Base-by-base conservation (phyloP, 2,797 vertebrate species). In the Anolis apletophallus region DNA sequence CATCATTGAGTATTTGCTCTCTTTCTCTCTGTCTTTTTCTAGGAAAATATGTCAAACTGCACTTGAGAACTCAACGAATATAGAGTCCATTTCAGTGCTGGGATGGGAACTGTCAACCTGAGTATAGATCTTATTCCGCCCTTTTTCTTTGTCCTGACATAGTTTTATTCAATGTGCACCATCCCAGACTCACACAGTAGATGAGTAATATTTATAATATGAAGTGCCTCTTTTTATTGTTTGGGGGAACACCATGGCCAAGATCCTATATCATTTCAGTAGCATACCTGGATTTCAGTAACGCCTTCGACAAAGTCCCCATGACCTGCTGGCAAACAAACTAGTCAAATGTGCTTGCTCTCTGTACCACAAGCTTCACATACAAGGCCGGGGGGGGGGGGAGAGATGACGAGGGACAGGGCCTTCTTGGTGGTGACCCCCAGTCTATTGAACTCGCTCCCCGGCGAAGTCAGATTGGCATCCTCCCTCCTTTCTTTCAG, bases 1-100 rank as follows among this genome's bases (percentile, higher is more conserved):
- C 9, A 4, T 0, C 0, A 0, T 0, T 7, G 32, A 77, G 26
- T 0, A 16, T 16, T 61, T 8, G 0, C 67, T 40, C 1, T 67
- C 5, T 34, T 1, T 67, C 2, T 34, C 12, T 50, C 16, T 67
- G 46, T 46, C 4, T 80, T 50, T 40, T 59, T 23, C 29, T 10
- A 40, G 40, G 16, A 32, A 67, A 52, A 73, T 21, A 84, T 73
- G 21, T 81, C 77, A 73, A 40, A 80, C 72, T 64, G 29, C 67
- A 52, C 32, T 17, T 5, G 17, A 16, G 57, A 64, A 55, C 17
- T 19, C 11, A 50, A 52, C 32, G 52, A 69, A 76, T 26, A 26
- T 81, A n/a, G 17, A 81, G 29, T 32, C 10, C 21, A 46, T 26
- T n/a, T 74, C 57, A 29, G 52, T 36, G 0, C 16, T 77, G 34